These are phyloP conservation scores for Hipparchia sbordonii DNA, from an alignment of 2,888 invertebrate genomes.

Conservation along the genomic window DNA sequence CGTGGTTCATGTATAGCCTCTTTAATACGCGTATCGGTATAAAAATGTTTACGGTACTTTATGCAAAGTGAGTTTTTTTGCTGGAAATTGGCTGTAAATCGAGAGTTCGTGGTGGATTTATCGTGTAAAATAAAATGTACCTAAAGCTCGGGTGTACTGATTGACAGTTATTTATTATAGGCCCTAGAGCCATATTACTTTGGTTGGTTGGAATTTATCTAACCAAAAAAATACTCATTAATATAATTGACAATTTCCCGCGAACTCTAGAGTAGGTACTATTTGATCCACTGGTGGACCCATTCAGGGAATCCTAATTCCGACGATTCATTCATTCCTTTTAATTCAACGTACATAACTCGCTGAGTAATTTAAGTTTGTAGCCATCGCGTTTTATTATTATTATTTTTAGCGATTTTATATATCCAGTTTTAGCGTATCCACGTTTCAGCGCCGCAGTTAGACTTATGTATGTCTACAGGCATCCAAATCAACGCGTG, in stretches of 20 bases:
- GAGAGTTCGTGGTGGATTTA: conserved; percentile 12
- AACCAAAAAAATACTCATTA: neutral
- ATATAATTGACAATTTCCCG: too few species aligned
- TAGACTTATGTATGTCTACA: too few species aligned
- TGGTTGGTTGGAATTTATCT: neutral
- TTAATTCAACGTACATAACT: too few species aligned
- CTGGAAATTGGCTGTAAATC: conserved; percentile 21
- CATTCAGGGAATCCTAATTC: too few species aligned
- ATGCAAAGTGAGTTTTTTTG: conserved; percentile 21
- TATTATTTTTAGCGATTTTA: neutral
- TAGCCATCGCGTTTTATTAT: too few species aligned
- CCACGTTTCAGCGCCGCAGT: too few species aligned
- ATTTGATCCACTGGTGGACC: too few species aligned
- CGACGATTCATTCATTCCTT: too few species aligned
- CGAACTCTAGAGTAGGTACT: too few species aligned
- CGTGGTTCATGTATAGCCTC: conserved; percentile 6
- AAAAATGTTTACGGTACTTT: conserved; percentile 20
- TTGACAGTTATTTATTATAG: conserved; percentile 11
- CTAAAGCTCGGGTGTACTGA: conserved; percentile 6
- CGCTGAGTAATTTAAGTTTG: neutral
- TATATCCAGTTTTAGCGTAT: too few species aligned
- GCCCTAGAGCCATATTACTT: neutral
- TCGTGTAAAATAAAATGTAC: conserved; percentile 9
- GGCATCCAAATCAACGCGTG: neutral
- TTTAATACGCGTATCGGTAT: conserved; percentile 18